Base-by-base conservation (phyloP, 2,888 invertebrate genomes). In the Terebella lapidaria region DNA sequence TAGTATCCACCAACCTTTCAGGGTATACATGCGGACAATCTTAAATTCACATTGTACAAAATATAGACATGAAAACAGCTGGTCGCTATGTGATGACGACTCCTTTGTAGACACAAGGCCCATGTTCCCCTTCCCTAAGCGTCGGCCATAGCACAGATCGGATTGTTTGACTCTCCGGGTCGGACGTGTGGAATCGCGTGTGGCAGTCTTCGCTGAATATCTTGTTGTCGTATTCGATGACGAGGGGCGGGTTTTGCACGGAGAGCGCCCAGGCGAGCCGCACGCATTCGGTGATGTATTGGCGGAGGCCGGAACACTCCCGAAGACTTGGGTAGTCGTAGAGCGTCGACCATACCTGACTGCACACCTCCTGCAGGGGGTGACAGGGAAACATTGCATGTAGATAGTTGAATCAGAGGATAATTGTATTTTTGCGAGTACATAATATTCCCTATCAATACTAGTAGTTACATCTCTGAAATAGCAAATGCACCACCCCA, bases 261-360 rank as follows among this genome's bases (percentile, higher is more conserved):
- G 88, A 86, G 74, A 93, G 83, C 64, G 87, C 86, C 94, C 94
- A 95, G 2, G 92, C 90, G n/a, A 92, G 85, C 62, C 89, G 85
- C 47, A 92, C 91, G 63, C 91, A 89, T 46, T 89, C 88, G 29
- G 87, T 85, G 57, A 92, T 89, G 78, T 92, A 92, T 70, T 87
- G 87, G 72, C 88, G 86, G 59, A 95, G 84, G 28, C 89, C 88
- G 1, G 85, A 84, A 77, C 92, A 94, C 0, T 85, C 83, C 68
- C 88, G 88, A 72, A 96, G 84, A 78, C 92, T 90, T 30, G 93
- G 92, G 82, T 94, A 96, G 83, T 95, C 95, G 75, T 91, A 92
- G 22, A 96, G 84, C 0, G 94, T 94, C 67, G 89, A 88, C 81
- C 92, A 87, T 66, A 96, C 87, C 84, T 91, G 87, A 29, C 82